Base-by-base conservation (phyloP, 2,113 vertebrate species). In the Oreochromis spilurus region DNA sequence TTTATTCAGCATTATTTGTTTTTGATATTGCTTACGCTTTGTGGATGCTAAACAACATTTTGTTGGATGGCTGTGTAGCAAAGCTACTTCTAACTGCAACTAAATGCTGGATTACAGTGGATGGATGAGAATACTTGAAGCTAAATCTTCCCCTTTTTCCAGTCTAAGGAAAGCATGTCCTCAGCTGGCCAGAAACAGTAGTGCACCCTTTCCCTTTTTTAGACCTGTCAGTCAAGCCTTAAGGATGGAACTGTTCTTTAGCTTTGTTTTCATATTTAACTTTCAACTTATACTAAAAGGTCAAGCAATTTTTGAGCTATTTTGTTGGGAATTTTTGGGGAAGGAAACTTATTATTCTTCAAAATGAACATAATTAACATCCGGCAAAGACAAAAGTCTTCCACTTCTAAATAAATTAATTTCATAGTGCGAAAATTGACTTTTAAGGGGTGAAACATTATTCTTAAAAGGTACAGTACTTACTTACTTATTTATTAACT, bases 101-200 rank as follows among this genome's bases (percentile, higher is more conserved):
- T 19, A 36, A 55, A 58, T 36, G 16, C 38, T 79, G 67, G 77
- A 57, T 62, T 78, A 72, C 40, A 70, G n/a, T 78, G n/a, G 24
- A 54, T 58, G 83, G 50, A 10, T 65, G 72, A 88, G 26, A n/a
- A 29, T 78, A 60, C 38, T 65, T 67, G 4, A 81, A 77, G 45
- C 54, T 75, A 36, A 83, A 81, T 21, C 43, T 57, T 79, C 48
- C 26, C 70, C 70, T 13, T 62, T 19, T 79, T 83, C 62, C 93
- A 89, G 38, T 93, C 86, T 95, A 82, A 92, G 94, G 95, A 94
- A 95, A 96, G 94, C 87, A 94, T 91, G 96, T 87, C 95, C 95
- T 95, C 96, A 65, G 77, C 94, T 96, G 95, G 96, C 36, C 91
- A 92, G 2, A 89, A 17, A 9, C 70, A 87, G 96, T 93, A 95